Percentiles rank a stretch among this genome's conserved stretches.
Conservation (phyloP, 1,140 invertebrate species). For the Polyergus mexicanus region DNA sequence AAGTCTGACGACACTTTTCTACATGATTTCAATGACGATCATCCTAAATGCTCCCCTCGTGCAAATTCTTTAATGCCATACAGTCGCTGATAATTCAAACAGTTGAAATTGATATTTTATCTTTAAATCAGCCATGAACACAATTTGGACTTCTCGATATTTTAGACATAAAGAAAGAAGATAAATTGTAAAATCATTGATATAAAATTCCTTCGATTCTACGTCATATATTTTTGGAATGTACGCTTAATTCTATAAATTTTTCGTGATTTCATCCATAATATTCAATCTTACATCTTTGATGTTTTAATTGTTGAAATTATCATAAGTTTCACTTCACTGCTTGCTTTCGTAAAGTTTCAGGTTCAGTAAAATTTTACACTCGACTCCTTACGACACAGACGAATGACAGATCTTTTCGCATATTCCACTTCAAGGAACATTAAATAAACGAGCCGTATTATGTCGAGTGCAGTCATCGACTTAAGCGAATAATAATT, state of each 20-base stretch:
- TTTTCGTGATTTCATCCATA: neutral
- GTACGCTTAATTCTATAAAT: neutral
- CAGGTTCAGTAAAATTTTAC: neutral
- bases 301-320: neutral
- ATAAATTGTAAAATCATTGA: too few species aligned
- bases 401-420: too few species aligned
- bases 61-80: constrained; percentile 30
- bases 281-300: neutral
- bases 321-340: neutral
- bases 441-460: constrained; percentile 22
- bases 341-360: neutral
- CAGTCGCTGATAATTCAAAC: neutral
- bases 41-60: constrained; percentile 34
- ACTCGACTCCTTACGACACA: neutral
- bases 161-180: neutral
- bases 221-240: neutral
- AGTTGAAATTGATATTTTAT: neutral
- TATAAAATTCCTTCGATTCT: neutral
- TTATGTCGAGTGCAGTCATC: neutral
- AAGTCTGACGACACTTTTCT: constrained; percentile 69
- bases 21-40: constrained; percentile 59
- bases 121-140: neutral
- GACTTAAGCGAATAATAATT: constrained; percentile 44
- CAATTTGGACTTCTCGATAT: neutral
- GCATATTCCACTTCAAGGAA: neutral